Evolutionary conservation across 1,140 invertebrate species (phyloP), one percentile per base, ranked within the genome.

Genomic region (Lasaia peninsularis): DNA sequence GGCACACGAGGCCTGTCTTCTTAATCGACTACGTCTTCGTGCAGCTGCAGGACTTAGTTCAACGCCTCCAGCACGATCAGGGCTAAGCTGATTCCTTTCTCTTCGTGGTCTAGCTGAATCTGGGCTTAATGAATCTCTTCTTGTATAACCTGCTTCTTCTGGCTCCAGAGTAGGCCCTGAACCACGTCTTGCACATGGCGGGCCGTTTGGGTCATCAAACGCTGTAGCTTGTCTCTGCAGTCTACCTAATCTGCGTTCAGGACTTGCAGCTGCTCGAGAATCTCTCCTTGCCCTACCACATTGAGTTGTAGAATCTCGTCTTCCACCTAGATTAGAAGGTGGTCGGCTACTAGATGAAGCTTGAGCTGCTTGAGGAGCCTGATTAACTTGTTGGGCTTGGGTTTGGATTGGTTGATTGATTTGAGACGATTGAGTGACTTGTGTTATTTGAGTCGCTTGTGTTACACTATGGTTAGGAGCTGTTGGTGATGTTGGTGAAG

Each of bases 201-300:
- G 94, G 55, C 95, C 87, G 48, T 87, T 92, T 53, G 93, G 94
- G 81, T 97, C 96, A 82, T 97, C 96, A 79, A 96, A 96, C 37
- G 96, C 94, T 4, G 96, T 96, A 8, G 95, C 94, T 89, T 97
- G 96, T 35, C 96, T 90, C 68, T 95, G 94, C 48, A 97, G 86
- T 51, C 95, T 91, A 52, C 94, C 93, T 37, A 93, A 83, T 73
- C 95, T 93, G 7, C 93, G 90, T 80, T 95, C 94, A 28, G 92
- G 92, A 73, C 92, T 93, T n/a, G 91, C 92, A n/a, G 91, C 84
- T 10, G 91, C 90, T 56, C 93, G 88, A 9, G 94, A 95, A 79
- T 95, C 93, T 58, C 94, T 84, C 44, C 94, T 87, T 50, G 91
- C 92, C 58, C 88, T 73, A 80, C 94, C 93, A 73, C 93, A 93